Evolutionary conservation across 1,140 invertebrate species (phyloP).

Genomic region (Neotoxoptera formosana): DNA sequence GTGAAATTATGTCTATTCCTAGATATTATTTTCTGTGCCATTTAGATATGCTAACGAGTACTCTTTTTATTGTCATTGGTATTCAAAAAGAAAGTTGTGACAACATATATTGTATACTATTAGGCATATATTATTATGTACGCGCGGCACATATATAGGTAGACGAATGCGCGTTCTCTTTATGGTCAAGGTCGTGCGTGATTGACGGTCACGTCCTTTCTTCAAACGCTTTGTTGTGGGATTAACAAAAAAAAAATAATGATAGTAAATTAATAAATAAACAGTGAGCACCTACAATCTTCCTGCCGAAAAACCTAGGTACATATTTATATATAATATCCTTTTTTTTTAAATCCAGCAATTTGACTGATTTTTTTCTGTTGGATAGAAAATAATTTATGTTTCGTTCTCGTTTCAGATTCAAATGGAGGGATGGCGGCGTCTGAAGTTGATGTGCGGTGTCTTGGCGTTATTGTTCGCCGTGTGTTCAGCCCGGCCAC

Average conservation of each 20-base stretch:
- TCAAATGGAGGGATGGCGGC: neutral
- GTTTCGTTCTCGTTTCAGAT: neutral
- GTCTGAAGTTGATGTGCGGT: neutral
- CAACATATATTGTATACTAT: neutral
- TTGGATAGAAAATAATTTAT: neutral
- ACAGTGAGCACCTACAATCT: neutral
- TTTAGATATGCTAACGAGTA: conserved; percentile 37
- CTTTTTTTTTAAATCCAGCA: neutral
- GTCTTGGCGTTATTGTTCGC: neutral
- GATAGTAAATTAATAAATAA: neutral
- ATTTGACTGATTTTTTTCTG: neutral
- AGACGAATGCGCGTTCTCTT: neutral
- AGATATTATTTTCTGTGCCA: neutral
- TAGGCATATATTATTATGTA: conserved; percentile 29
- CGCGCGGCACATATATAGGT: neutral
- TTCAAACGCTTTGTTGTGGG: neutral
- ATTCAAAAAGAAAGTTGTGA: conserved; percentile 46
- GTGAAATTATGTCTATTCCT: conserved; percentile 26
- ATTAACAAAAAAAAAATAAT: neutral
- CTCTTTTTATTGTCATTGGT: conserved; percentile 24
- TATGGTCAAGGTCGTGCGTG: conserved; percentile 40
- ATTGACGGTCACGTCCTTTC: conserved; percentile 34
- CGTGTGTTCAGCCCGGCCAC: neutral
- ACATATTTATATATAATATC: neutral
- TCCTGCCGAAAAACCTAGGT: neutral